These are phyloP conservation scores for Ophioninae sp. DNA, from an alignment of 2,888 invertebrate species.

Conservation along the genomic window DNA sequence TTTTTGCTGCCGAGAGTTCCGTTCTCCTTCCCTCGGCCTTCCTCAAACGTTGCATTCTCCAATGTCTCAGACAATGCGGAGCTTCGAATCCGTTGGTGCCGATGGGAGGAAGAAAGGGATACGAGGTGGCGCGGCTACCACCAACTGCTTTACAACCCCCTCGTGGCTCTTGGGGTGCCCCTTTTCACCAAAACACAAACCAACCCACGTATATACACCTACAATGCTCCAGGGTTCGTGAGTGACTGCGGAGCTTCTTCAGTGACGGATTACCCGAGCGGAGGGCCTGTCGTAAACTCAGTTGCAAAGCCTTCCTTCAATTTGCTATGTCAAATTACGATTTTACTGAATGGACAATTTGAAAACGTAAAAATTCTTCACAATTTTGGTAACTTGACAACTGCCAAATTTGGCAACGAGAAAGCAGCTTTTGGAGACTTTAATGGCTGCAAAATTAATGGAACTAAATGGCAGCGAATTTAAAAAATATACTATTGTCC, in stretches of 20 bases:
- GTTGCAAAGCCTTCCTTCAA: no score
- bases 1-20: constrained; percentile 57
- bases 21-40: background rate
- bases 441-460: no score
- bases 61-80: constrained; percentile 48
- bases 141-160: constrained; percentile 17
- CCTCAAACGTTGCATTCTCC: constrained; percentile 40
- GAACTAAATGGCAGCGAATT: no score
- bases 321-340: no score
- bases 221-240: constrained; percentile 15
- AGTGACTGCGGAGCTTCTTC: constrained; percentile 48
- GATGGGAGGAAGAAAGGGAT: background rate
- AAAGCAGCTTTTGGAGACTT: no score
- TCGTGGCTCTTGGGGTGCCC: background rate
- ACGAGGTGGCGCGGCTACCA: constrained; percentile 5
- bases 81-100: constrained; percentile 28
- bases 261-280: no score
- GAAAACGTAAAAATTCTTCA: no score
- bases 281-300: no score
- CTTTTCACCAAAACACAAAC: background rate
- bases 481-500: no score
- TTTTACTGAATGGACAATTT: no score
- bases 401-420: no score
- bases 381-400: no score
- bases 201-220: background rate